These are phyloP conservation scores for Gallinago undulata DNA, from an alignment of 2,113 vertebrate genomes.

Conservation along the genomic window DNA sequence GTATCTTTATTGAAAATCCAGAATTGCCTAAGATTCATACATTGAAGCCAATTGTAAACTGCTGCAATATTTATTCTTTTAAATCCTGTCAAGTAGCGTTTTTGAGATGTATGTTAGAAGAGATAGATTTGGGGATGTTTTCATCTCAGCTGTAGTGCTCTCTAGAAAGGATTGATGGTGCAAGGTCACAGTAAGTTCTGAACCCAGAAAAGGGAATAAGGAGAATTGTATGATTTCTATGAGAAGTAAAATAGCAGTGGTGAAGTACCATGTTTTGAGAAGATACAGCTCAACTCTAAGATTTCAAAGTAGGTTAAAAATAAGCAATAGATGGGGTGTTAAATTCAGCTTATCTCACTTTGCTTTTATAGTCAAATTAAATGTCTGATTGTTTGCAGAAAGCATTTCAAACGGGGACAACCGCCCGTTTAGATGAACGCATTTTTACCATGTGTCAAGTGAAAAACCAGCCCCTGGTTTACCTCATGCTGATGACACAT, in stretches of 20 bases:
- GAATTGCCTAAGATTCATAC: not conserved
- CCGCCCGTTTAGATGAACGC: conserved; percentile 87
- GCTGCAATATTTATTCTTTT: not conserved
- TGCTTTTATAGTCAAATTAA: not conserved
- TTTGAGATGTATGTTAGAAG: not conserved
- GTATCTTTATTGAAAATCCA: not conserved
- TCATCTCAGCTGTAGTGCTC: not conserved
- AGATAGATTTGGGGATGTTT: not conserved
- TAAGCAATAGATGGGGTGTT: not conserved
- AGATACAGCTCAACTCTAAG: not conserved
- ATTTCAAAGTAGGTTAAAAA: not conserved
- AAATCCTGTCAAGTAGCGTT: not conserved
- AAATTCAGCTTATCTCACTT: not conserved
- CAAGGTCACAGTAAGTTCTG: not conserved
- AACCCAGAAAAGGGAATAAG: not conserved
- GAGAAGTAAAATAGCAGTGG: not conserved
- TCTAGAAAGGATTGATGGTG: not conserved
- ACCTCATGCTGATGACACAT: conserved; percentile 91
- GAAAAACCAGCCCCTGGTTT: conserved; percentile 91
- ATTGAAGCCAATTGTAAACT: not conserved
- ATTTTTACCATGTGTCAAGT: conserved; percentile 95
- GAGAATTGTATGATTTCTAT: not conserved
- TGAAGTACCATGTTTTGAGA: not conserved
- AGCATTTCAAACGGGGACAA: conserved; percentile 92
- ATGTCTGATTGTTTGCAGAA: conserved; percentile 74